Base-by-base conservation (phyloP, 2,113 vertebrate species). In the Otis tarda region DNA sequence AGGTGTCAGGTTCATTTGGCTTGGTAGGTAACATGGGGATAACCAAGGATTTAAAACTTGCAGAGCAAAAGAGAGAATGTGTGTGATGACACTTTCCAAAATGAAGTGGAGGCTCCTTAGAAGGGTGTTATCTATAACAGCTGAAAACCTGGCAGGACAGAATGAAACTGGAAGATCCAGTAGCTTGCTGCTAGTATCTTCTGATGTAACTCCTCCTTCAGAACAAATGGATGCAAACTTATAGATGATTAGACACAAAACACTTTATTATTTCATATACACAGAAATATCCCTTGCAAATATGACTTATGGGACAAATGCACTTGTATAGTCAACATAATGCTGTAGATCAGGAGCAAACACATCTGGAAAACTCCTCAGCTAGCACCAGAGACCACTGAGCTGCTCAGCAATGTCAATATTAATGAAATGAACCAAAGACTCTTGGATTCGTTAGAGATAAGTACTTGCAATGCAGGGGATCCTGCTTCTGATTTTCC, bases 401-500 rank as follows among this genome's bases (percentile, higher is more conserved):
- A 95, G n/a, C 33, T 77, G 68, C 56, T 90, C 56, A 63, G 79
- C 52, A 75, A 33, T 22, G 35, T 73, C 64, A 69, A 3, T 74
- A 70, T 43, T 50, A 80, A 68, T 73, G 69, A 85, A 88, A 90
- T 20, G 49, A 91, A 67, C 69, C 56, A 28, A 43, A 43, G 30
- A 14, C 21, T 37, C n/a, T 59, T 59, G 83, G 65, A 65, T 88
- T 86, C 1, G 21, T 86, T 88, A 87, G 55, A 56, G 79, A 53
- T 70, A 85, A 43, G 65, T 47, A 50, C 43, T 43, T 75, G 64
- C 56, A 83, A 12, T 56, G 90, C 57, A 87, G 56, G 63, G 69
- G 68, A 87, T 63, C 27, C 41, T 81, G 76, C 77, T 94, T 69
- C 74, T 92, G 80, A 89, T 84, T 95, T 88, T 95, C 31, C 23